Conservation (phyloP, 2,113 vertebrate species). For the Tragelaphus buxtoni region DNA sequence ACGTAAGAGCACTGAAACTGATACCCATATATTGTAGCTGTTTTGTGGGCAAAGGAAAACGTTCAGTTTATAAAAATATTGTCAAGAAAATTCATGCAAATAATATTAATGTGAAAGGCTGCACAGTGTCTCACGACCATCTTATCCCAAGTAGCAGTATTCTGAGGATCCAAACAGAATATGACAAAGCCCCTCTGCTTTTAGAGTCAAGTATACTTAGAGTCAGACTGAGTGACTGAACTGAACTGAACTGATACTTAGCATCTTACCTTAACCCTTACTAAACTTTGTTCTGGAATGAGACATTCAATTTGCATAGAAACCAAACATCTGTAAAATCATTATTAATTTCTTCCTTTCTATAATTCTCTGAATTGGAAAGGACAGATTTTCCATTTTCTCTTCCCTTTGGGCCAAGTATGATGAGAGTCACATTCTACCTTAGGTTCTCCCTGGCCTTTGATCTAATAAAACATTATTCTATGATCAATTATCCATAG, state of each 20-base stretch:
- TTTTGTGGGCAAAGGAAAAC: neutral
- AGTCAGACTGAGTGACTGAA: no score
- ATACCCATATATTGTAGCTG: neutral
- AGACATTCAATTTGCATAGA: neutral
- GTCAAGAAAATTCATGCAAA: neutral
- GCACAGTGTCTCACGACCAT: accelerated
- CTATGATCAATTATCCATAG: neutral
- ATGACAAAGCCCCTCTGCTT: neutral
- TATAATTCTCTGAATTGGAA: neutral
- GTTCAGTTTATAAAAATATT: neutral
- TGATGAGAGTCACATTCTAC: neutral
- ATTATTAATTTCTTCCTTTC: neutral
- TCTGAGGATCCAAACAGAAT: neutral
- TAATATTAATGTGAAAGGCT: neutral
- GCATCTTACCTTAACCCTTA: neutral
- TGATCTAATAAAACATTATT: neutral
- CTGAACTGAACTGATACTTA: neutral
- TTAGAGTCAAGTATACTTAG: neutral
- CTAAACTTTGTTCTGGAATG: neutral
- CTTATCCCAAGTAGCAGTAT: no score
- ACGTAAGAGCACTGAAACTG: accelerated
- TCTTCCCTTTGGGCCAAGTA: neutral
- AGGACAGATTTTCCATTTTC: neutral
- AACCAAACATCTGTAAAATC: neutral
- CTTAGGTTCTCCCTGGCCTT: neutral